Evolutionary conservation across 2,888 invertebrate genomes (phyloP), one percentile per base, ranked within the genome.

Genomic region (Coleophora flavipennella): DNA sequence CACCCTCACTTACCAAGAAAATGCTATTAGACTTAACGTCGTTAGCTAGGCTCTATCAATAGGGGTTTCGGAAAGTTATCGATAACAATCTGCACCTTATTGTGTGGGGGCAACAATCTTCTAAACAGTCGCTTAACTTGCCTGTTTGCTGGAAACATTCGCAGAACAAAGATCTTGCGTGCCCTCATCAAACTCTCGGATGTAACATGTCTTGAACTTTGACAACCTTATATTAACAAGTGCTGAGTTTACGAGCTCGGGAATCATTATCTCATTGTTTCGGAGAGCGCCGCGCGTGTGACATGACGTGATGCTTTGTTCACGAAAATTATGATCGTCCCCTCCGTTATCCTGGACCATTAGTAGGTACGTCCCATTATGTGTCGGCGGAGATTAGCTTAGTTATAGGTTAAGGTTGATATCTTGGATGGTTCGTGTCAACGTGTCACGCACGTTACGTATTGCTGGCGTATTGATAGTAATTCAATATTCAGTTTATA

Each of bases 231-330:
- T 60, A 63, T 62, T 57, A 55, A 62, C 59, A 59, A 67, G 66
- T 63, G 58, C 58, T 59, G 51, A 56, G 58, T 71, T 71, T 72
- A 74, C 67, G 72, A 69, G 61, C 67, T 62, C 59, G 63, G 65
- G 70, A 73, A 72, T 77, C 71, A 76, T 76, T 75, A 74, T 72
- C 71, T 73, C 72, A 75, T 78, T 78, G 79, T 78, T 73, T 59
- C 57, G 43, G 47, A 64, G 60, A 66, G 59, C 67, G 69, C 64
- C 57, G 62, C 71, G 66, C 66, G 67, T 68, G 67, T 65, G 67
- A 64, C 72, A 69, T 67, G 62, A 57, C 61, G 55, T 49, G 48
- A 53, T 53, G 70, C 71, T 69, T 80, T 81, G 79, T 78, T 73
- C 66, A 43, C 51, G 53, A 57, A 68, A 77, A 72, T 80, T 78